Evolutionary conservation across 2,888 invertebrate genomes (phyloP).

Genomic region (Dolichomitus sp.): DNA sequence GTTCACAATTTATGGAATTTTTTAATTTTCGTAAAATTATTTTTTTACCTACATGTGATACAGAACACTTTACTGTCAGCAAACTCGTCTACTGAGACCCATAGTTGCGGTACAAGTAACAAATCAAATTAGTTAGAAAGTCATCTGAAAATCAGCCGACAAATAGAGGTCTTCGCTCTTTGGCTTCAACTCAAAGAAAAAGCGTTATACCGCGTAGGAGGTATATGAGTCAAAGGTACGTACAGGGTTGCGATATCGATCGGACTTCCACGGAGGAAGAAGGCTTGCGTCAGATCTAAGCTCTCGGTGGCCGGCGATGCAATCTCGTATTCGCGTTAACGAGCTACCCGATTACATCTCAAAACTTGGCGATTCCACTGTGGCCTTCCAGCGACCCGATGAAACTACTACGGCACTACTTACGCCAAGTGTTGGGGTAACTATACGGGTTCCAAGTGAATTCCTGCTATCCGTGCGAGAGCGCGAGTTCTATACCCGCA

Average conservation of each 20-base stretch:
- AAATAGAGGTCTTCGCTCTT: not conserved
- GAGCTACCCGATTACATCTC: constrained; percentile 73
- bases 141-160: not conserved
- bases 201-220: not conserved
- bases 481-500: constrained; percentile 1
- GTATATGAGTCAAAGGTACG: not conserved
- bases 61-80: not conserved
- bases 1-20: too few species aligned
- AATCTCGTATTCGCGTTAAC: constrained; percentile 74
- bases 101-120: constrained; percentile 5
- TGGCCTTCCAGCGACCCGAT: constrained; percentile 58
- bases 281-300: constrained; percentile 69
- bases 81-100: not conserved
- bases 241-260: constrained; percentile 55
- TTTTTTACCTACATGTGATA: not conserved
- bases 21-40: too few species aligned
- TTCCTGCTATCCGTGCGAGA: constrained; percentile 22
- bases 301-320: constrained; percentile 59
- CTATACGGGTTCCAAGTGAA: constrained; percentile 45
- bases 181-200: not conserved
- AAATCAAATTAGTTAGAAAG: constrained; percentile 26
- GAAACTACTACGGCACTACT: constrained; percentile 59
- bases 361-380: constrained; percentile 64
- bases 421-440: constrained; percentile 43
- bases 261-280: constrained; percentile 56